Conservation (phyloP, 2,888 invertebrate species). For the Crematogaster levior region DNA sequence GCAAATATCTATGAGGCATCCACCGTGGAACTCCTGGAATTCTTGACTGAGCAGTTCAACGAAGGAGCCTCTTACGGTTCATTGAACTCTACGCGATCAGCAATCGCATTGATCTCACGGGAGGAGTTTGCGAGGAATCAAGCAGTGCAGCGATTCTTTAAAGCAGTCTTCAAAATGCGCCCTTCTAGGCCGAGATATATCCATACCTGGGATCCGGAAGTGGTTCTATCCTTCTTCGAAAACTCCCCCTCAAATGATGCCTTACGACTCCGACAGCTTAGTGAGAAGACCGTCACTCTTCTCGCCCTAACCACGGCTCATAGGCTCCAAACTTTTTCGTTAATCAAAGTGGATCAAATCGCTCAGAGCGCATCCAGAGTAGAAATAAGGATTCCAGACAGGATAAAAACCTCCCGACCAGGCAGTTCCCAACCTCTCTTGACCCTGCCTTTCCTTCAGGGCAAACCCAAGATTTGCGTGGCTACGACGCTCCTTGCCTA, state of each 20-base stretch:
- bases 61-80: background rate
- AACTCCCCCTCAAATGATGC: background rate
- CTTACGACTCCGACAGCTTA: background rate
- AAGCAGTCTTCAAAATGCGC: background rate
- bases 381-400: background rate
- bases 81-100: background rate
- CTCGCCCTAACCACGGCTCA: background rate
- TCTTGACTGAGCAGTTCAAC: background rate
- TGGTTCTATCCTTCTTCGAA: background rate
- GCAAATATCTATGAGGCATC: background rate
- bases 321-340: background rate
- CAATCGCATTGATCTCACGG: background rate
- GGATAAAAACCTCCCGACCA: background rate
- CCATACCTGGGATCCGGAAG: background rate
- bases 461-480: background rate
- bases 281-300: background rate
- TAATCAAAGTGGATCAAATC: background rate
- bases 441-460: background rate
- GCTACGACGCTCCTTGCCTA: background rate
- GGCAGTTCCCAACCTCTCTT: background rate
- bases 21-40: background rate
- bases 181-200: background rate
- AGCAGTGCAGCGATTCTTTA: background rate
- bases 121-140: background rate
- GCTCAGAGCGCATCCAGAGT: fast-evolving